Conservation (phyloP, 2,113 vertebrate species). For the Clarias magur region DNA sequence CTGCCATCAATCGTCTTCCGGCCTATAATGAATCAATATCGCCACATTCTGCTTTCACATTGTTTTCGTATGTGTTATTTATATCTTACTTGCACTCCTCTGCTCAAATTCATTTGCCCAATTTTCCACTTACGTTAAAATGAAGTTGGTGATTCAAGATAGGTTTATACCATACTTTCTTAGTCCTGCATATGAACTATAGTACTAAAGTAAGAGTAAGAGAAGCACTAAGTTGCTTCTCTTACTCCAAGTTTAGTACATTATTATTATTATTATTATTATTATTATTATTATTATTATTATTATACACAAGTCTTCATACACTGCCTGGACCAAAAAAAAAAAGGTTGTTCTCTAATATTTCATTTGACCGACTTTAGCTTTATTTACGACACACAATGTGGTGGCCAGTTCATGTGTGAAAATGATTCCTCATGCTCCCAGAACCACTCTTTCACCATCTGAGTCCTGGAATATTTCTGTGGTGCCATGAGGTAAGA, state of each 20-base stretch:
- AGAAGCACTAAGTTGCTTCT: not conserved
- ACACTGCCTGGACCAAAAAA: not conserved
- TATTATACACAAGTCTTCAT: not conserved
- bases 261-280: not conserved
- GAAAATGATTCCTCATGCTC: too few species aligned
- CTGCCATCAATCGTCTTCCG: constrained; percentile 18
- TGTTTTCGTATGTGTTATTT: not conserved
- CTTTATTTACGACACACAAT: too few species aligned
- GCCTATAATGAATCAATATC: not conserved
- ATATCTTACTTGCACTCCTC: not conserved
- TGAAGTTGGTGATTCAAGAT: not conserved
- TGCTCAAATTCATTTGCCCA: not conserved
- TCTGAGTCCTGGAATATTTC: too few species aligned
- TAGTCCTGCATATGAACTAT: not conserved
- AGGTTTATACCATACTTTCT: not conserved
- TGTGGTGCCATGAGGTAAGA: too few species aligned
- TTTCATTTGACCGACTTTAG: too few species aligned
- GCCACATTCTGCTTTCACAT: not conserved
- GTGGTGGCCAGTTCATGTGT: too few species aligned
- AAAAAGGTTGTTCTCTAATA: too few species aligned
- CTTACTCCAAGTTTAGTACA: not conserved
- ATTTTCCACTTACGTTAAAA: not conserved
- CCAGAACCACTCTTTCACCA: too few species aligned
- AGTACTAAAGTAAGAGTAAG: not conserved
- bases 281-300: too few species aligned